Evolutionary conservation across 2,888 invertebrate species (phyloP).

Genomic region (Lithophane leautieri): DNA sequence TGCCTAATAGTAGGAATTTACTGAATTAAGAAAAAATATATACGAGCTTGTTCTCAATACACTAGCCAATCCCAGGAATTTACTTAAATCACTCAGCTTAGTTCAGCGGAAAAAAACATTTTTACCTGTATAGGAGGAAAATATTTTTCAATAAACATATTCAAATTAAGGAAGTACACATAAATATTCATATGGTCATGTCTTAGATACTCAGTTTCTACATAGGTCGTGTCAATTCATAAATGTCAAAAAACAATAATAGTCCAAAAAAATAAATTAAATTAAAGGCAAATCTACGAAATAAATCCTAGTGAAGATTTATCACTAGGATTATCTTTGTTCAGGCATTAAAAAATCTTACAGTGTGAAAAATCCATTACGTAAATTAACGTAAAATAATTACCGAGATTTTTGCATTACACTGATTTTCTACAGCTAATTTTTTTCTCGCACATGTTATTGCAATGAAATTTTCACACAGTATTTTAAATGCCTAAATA

Average conservation of each 20-base stretch:
- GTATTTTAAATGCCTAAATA: background rate
- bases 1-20: background rate
- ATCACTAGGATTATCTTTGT: no score
- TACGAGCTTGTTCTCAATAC: background rate
- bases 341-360: background rate
- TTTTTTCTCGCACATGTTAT: no score
- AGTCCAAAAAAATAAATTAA: background rate
- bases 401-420: background rate
- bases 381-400: background rate
- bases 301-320: background rate
- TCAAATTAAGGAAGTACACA: background rate
- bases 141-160: background rate
- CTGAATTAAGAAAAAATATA: background rate
- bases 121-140: slow-evolving; percentile 35
- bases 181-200: background rate
- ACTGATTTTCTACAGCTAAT: background rate
- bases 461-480: no score
- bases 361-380: background rate
- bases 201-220: background rate
- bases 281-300: background rate
- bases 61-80: slow-evolving; percentile 20
- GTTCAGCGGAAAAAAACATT: slow-evolving; percentile 17
- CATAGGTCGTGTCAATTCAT: no score
- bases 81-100: background rate
- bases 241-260: background rate